These are phyloP conservation scores for Drosophila biarmipes DNA, from an alignment of 1,140 invertebrate species.

Conservation along the genomic window DNA sequence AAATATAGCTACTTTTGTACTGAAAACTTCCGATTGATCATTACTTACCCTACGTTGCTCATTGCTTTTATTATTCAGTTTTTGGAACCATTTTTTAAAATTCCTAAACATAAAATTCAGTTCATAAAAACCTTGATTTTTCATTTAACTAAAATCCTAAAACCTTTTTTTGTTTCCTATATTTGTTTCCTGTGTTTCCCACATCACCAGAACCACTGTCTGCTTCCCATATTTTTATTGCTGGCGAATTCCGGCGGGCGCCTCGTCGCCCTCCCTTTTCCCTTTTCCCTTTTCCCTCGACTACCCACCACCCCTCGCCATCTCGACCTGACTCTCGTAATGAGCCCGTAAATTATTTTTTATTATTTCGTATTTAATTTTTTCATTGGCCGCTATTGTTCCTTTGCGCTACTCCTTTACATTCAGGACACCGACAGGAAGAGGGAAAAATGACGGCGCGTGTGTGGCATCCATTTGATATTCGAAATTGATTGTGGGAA, in stretches of 20 bases:
- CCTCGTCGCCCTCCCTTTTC: slow-evolving; percentile 9
- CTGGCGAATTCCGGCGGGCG: slow-evolving; percentile 62
- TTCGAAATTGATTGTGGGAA: slow-evolving; percentile 74
- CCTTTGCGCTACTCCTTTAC: slow-evolving; percentile 39
- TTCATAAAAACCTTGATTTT: too few relatives aligned
- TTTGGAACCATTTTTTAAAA: too few relatives aligned
- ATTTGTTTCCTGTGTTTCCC: too few relatives aligned
- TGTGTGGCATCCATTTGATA: slow-evolving; percentile 62
- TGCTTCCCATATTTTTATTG: slow-evolving; percentile 61
- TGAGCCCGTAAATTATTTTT: slow-evolving; percentile 82
- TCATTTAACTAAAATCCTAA: too few relatives aligned
- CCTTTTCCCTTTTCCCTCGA: slow-evolving; percentile 9
- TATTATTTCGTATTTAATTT: slow-evolving; percentile 82
- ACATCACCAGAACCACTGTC: slow-evolving; percentile 17
- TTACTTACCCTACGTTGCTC: too few relatives aligned
- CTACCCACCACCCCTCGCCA: slow-evolving; percentile 2
- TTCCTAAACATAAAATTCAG: too few relatives aligned
- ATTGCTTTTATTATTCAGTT: too few relatives aligned
- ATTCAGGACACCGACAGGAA: slow-evolving; percentile 15
- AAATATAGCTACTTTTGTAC: too few relatives aligned
- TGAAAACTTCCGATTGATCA: too few relatives aligned
- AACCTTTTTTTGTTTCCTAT: not conserved
- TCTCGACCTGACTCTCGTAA: slow-evolving; percentile 59
- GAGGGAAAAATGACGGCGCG: slow-evolving; percentile 39
- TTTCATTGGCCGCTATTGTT: slow-evolving; percentile 64